Evolutionary conservation across 2,797 vertebrate genomes (phyloP).

Genomic region (Champsocephalus gunnari): DNA sequence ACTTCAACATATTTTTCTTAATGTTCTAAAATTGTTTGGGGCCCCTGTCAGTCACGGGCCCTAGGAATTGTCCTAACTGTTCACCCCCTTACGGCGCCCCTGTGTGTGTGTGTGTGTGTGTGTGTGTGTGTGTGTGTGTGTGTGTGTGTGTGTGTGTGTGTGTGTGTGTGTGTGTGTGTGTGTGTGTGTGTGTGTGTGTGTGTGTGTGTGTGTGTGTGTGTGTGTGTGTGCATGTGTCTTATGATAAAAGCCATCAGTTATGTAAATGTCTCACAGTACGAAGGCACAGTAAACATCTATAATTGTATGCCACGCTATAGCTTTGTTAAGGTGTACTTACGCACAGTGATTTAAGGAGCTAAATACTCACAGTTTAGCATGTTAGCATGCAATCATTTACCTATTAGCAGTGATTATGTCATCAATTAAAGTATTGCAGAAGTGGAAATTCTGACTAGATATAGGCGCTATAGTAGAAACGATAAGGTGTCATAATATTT

Average conservation of each 20-base stretch:
- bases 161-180: too few species aligned
- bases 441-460: background rate
- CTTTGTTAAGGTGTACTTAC: background rate
- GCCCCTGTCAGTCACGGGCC: too few species aligned
- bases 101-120: too few species aligned
- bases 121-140: too few species aligned
- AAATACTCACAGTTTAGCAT: background rate
- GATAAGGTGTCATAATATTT: background rate
- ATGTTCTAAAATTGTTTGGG: too few species aligned
- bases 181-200: too few species aligned
- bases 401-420: background rate
- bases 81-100: too few species aligned
- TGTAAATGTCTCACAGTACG: background rate
- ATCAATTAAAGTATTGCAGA: background rate
- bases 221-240: too few species aligned
- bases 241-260: background rate
- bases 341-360: background rate
- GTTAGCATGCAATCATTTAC: background rate
- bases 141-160: too few species aligned
- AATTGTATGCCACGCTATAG: background rate
- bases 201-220: too few species aligned
- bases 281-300: background rate
- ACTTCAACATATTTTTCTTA: too few species aligned
- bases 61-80: too few species aligned
- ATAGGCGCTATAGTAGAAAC: background rate